Conservation (phyloP, 2,888 invertebrate genomes). For the Lumbricus terrestris region DNA sequence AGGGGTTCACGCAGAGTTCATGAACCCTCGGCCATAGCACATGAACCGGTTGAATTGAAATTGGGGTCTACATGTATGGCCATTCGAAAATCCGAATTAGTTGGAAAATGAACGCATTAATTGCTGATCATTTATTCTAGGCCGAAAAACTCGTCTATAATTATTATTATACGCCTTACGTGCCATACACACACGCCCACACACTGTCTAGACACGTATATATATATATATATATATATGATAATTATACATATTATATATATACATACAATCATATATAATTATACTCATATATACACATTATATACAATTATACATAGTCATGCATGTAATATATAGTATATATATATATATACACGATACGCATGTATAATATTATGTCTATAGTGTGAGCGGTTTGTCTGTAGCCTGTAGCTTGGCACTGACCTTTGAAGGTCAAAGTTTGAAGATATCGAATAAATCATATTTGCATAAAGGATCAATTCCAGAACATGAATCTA, state of each 20-base stretch:
- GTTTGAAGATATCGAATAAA: background rate
- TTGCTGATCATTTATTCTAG: background rate
- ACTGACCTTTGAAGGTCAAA: background rate
- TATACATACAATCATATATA: too few relatives aligned
- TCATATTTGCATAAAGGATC: background rate
- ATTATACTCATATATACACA: too few relatives aligned
- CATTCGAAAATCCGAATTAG: background rate
- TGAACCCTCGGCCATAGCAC: background rate
- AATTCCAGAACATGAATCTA: background rate
- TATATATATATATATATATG: too few relatives aligned
- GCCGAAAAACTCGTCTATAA: background rate
- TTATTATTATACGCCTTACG: too few relatives aligned
- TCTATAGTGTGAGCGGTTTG: background rate
- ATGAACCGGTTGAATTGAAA: background rate
- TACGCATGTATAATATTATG: background rate
- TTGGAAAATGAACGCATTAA: background rate
- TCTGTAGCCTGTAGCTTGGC: background rate
- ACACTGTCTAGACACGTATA: too few relatives aligned
- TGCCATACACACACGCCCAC: too few relatives aligned
- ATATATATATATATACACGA: too few relatives aligned
- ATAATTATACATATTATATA: too few relatives aligned
- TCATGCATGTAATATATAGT: too few relatives aligned
- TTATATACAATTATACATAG: too few relatives aligned
- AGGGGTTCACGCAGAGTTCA: background rate
- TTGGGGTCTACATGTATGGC: too few relatives aligned